A percentile compares a stretch with the other conserved stretches of the same genome.
These are phyloP conservation scores for Pollachius pollachius DNA, from an alignment of 2,113 vertebrate species.

Conservation along the genomic window DNA sequence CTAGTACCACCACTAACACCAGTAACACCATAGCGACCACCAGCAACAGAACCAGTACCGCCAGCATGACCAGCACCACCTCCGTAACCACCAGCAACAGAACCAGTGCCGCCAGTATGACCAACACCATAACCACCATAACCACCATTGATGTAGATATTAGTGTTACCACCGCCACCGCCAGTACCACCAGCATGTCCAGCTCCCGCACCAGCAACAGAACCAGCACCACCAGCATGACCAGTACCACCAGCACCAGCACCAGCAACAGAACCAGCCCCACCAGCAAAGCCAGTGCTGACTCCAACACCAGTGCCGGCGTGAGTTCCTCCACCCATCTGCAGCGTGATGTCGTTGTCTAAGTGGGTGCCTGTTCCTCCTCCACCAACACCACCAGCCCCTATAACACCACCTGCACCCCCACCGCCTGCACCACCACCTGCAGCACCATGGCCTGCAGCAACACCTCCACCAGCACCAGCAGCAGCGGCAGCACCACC, in stretches of 20 bases:
- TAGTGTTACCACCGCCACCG: background rate
- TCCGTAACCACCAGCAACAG: background rate
- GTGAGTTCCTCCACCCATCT: background rate
- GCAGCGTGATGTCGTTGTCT: constrained; percentile 33
- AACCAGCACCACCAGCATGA: background rate
- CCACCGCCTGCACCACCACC: no score
- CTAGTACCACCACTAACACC: background rate
- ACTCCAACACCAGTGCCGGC: constrained; percentile 12
- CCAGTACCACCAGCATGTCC: background rate
- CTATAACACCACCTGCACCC: no score
- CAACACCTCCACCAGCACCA: no score
- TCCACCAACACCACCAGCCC: no score
- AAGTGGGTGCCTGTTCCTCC: background rate
- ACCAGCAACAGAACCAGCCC: background rate
- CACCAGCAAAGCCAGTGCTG: background rate
- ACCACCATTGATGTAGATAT: background rate
- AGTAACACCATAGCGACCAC: background rate
- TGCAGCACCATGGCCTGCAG: no score
- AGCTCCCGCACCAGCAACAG: background rate
- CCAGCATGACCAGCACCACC: background rate
- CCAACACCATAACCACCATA: background rate
- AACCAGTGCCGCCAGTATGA: background rate
- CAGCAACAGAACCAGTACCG: background rate
- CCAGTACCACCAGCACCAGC: background rate
- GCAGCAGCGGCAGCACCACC: no score